Evolutionary conservation across 2,888 invertebrate species (phyloP), one percentile per base, ranked within the genome.

Genomic region (Torymus tubicola): DNA sequence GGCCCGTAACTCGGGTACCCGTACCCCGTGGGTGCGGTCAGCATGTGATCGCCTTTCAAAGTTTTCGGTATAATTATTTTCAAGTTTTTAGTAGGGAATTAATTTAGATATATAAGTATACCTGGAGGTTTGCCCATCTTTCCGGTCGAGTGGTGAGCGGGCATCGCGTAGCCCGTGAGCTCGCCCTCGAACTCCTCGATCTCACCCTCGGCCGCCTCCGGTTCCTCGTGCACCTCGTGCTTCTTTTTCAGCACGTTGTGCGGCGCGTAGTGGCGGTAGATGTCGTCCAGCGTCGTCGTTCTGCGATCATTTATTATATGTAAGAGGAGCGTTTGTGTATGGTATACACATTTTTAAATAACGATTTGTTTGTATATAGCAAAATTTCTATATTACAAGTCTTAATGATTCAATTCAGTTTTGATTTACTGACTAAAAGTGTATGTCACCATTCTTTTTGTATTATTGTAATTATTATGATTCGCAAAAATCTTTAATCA

Each of bases 251-350:
- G 82, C 14, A 85, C 86, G 83, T 84, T 90, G 55, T 85, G 84
- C 2, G 88, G 87, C 61, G 93, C 92, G 85, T 94, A 94, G 85
- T 94, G 94, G 10, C 93, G 92, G 88, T 95, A 94, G 53, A 95
- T 92, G 83, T 95, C 95, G 84, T 95, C 95, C 16, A 95, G 88
- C 0, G 95, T 94, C 14, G 95, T 93, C 42, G 95, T 94, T 86
- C 95, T 95, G 86, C 13, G 2, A 64, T 2, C 14, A 42, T 76
- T 24, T 18, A 58, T 24, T 10, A 4, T n/a, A 21, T 10, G 1
- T n/a, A 21, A 21, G 21, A 21, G 2, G 2, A 21, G 21, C 21
- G 2, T 21, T 21, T 21, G 2, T 21, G 21, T 12, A 24, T 24
- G 16, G 14, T 4, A 64, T n/a, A n/a, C n/a, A n/a, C n/a, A n/a